A percentile compares a stretch with the other conserved stretches of the same genome.
phyloP scores from a whole-genome alignment of 2,888 invertebrate genomes.

The Archips crataeganus region DNA sequence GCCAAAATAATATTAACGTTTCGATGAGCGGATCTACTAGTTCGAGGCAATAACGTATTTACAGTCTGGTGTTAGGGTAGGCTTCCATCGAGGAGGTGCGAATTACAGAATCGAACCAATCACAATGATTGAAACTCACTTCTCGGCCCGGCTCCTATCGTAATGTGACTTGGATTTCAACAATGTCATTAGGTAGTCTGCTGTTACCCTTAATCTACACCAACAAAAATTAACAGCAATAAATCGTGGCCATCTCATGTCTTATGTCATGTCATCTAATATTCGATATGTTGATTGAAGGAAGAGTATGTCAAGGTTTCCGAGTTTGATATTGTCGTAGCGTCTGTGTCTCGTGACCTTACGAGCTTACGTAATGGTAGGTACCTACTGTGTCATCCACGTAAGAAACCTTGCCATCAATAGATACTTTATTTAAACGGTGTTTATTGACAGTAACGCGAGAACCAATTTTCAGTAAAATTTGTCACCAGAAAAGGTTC shows the following conservation, averaged over 20 bases:
- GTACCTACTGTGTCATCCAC: constrained; percentile 31
- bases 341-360: constrained; percentile 34
- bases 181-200: too few species aligned
- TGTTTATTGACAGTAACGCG: constrained; percentile 12
- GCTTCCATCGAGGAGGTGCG: too few species aligned
- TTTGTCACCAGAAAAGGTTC: neutral
- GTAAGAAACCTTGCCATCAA: constrained; percentile 39
- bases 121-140: too few species aligned
- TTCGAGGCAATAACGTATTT: too few species aligned
- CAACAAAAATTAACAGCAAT: neutral
- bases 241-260: neutral
- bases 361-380: constrained; percentile 37
- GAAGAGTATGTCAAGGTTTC: constrained; percentile 35
- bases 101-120: too few species aligned
- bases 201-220: neutral
- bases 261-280: neutral
- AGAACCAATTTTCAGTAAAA: neutral
- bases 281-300: constrained; percentile 4
- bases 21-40: too few species aligned
- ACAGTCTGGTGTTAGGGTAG: too few species aligned
- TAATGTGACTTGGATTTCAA: too few species aligned
- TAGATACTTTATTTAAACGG: constrained; percentile 24
- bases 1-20: too few species aligned
- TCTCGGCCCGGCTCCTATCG: too few species aligned
- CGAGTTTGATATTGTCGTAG: constrained; percentile 32